These are phyloP conservation scores for Phataginus tricuspis DNA, from an alignment of 2,797 vertebrate genomes.

Conservation along the genomic window DNA sequence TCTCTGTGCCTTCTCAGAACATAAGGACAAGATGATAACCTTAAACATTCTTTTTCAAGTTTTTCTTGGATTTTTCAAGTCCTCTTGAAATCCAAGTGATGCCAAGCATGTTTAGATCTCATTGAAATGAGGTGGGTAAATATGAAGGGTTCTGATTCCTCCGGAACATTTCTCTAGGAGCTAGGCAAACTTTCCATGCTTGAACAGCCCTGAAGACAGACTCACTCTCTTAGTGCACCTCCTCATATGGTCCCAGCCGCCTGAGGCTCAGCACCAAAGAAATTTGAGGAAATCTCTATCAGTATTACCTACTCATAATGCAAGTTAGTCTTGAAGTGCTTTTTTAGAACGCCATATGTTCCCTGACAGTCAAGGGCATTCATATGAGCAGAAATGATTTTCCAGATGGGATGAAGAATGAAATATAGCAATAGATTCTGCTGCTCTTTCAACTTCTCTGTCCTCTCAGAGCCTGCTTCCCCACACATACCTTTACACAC, in stretches of 20 bases:
- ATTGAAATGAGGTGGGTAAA: not conserved
- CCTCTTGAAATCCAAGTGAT: conserved; percentile 30
- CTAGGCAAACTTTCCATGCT: conserved; percentile 48
- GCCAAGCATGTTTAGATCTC: conserved; percentile 31
- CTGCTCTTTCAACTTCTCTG: not conserved
- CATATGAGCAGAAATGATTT: conserved; percentile 14
- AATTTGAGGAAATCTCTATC: not conserved
- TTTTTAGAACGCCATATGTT: not conserved
- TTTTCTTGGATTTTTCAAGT: conserved; percentile 55
- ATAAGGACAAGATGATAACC: conserved; percentile 47
- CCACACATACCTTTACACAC: not conserved
- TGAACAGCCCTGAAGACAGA: conserved; percentile 41
- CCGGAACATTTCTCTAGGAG: conserved; percentile 24
- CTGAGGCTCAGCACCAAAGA: not conserved
- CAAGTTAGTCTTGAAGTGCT: not conserved
- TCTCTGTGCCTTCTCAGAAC: not conserved
- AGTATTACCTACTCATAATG: not conserved
- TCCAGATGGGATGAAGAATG: not conserved
- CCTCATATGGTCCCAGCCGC: not conserved
- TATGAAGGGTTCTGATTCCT: conserved; percentile 48
- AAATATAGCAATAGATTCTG: not conserved
- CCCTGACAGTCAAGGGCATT: not conserved
- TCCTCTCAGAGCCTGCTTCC: not conserved
- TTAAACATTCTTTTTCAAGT: conserved; percentile 39
- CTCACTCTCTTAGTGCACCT: not conserved